A percentile compares a stretch with the other conserved stretches of the same genome.
Evolutionary conservation across 2,888 invertebrate genomes (phyloP).

Genomic region (Muschampia plurimacula): DNA sequence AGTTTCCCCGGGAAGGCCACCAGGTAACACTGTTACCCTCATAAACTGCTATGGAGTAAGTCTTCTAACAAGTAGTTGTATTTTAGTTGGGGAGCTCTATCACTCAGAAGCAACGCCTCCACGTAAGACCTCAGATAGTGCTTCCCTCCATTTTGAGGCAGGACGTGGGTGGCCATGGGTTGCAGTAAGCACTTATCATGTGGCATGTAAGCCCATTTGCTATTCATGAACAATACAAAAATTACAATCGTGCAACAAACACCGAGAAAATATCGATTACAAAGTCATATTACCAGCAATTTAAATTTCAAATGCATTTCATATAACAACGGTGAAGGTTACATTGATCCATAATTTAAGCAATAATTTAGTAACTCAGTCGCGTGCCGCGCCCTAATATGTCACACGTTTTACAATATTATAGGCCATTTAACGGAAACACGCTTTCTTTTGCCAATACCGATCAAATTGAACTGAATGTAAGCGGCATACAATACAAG

Average conservation of each 20-base stretch:
- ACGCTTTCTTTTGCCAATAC: conserved; percentile 62
- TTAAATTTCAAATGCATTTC: conserved; percentile 30
- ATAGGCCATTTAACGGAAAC: conserved; percentile 64
- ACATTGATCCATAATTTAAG: conserved; percentile 19
- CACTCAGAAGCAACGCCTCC: too few relatives aligned
- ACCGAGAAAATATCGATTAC: background rate
- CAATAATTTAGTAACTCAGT: conserved; percentile 44
- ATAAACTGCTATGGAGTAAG: too few relatives aligned
- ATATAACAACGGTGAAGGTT: conserved; percentile 20
- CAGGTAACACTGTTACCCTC: too few relatives aligned
- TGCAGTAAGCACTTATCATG: too few relatives aligned
- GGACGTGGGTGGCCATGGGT: too few relatives aligned
- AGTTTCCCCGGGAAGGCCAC: too few relatives aligned
- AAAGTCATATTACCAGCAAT: conserved; percentile 10
- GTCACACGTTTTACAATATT: conserved; percentile 52
- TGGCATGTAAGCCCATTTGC: background rate
- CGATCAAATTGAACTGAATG: conserved; percentile 37
- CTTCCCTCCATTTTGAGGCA: too few relatives aligned
- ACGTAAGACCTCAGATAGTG: too few relatives aligned
- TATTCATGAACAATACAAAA: background rate
- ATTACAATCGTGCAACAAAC: background rate
- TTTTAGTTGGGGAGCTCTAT: too few relatives aligned
- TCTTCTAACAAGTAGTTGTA: too few relatives aligned
- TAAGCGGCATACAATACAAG: background rate
- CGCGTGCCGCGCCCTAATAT: conserved; percentile 45